Evolutionary conservation across 2,797 vertebrate genomes (phyloP).

Genomic region (Parotocinclus haroldoi): DNA sequence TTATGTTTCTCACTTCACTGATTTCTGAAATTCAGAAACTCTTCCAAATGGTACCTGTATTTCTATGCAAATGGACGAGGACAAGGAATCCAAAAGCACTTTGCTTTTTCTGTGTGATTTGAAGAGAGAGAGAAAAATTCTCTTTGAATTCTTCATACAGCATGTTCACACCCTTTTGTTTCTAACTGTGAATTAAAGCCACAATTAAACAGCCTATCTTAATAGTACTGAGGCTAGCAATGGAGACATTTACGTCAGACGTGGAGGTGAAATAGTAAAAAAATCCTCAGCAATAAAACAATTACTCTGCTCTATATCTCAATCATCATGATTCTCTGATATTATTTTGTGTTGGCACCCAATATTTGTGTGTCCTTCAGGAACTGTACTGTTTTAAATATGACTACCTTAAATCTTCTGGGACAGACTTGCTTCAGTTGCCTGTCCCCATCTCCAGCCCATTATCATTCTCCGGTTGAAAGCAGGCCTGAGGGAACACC

Average conservation of each 20-base stretch:
- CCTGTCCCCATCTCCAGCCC: constrained; percentile 50
- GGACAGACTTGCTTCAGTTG: constrained; percentile 56
- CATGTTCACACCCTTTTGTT: constrained; percentile 11
- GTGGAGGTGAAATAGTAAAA: constrained; percentile 13
- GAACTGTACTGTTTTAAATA: constrained; percentile 48
- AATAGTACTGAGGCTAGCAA: neutral
- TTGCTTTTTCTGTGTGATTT: constrained; percentile 45
- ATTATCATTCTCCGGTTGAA: constrained; percentile 58
- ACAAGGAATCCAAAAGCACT: constrained; percentile 33
- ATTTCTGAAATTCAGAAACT: constrained; percentile 49
- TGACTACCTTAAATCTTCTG: constrained; percentile 42
- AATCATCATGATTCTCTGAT: constrained; percentile 31
- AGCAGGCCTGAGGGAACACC: constrained; percentile 59
- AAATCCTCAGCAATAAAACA: constrained; percentile 27
- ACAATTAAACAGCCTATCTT: constrained; percentile 21
- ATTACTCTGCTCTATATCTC: constrained; percentile 12
- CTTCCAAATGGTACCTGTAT: constrained; percentile 53
- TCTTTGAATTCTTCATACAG: constrained; percentile 21
- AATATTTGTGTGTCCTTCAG: constrained; percentile 44
- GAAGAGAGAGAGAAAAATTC: constrained; percentile 37
- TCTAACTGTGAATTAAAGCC: constrained; percentile 14
- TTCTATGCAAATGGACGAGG: constrained; percentile 45
- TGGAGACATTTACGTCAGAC: constrained; percentile 12
- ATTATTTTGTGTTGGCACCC: constrained; percentile 31
- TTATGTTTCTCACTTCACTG: constrained; percentile 47